Conservation (phyloP, 2,888 invertebrate genomes). For the Craniophora ligustri region DNA sequence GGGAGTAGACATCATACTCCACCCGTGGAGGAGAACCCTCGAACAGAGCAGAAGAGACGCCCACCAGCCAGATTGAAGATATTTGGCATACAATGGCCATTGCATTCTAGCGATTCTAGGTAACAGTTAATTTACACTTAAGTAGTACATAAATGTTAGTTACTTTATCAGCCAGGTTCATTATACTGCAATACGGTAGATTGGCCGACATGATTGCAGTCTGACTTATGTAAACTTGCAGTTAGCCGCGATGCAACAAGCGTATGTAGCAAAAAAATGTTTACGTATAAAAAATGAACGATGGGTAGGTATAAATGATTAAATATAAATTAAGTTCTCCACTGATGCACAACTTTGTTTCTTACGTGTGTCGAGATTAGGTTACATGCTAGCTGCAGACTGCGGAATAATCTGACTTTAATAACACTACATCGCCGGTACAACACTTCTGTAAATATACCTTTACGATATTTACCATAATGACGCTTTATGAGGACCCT, state of each 20-base stretch:
- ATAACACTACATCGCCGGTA: background rate
- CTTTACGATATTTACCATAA: too few species aligned
- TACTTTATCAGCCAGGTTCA: slow-evolving; percentile 45
- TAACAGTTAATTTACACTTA: slow-evolving; percentile 56
- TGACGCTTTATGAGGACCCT: background rate
- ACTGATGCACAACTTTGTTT: slow-evolving; percentile 45
- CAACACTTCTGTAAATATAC: too few species aligned
- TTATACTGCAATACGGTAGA: slow-evolving; percentile 61
- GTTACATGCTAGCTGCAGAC: slow-evolving; percentile 24
- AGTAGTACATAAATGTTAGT: slow-evolving; percentile 44
- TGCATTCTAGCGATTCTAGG: slow-evolving; percentile 87
- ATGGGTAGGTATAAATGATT: slow-evolving; percentile 37
- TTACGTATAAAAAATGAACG: slow-evolving; percentile 36
- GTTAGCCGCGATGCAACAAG: slow-evolving; percentile 44
- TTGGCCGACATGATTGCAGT: slow-evolving; percentile 59
- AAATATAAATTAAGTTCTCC: slow-evolving; percentile 46
- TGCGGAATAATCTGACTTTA: slow-evolving; percentile 19
- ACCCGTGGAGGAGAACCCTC: slow-evolving; percentile 79
- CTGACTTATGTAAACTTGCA: slow-evolving; percentile 61
- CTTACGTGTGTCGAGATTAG: slow-evolving; percentile 42
- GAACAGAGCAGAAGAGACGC: slow-evolving; percentile 81
- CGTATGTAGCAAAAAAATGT: slow-evolving; percentile 45
- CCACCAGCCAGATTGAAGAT: slow-evolving; percentile 85
- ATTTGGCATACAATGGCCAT: slow-evolving; percentile 87
- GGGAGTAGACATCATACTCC: slow-evolving; percentile 83